Evolutionary conservation across 2,797 vertebrate genomes (phyloP), one percentile per base, ranked within the genome.

Genomic region (Apogon talboti): DNA sequence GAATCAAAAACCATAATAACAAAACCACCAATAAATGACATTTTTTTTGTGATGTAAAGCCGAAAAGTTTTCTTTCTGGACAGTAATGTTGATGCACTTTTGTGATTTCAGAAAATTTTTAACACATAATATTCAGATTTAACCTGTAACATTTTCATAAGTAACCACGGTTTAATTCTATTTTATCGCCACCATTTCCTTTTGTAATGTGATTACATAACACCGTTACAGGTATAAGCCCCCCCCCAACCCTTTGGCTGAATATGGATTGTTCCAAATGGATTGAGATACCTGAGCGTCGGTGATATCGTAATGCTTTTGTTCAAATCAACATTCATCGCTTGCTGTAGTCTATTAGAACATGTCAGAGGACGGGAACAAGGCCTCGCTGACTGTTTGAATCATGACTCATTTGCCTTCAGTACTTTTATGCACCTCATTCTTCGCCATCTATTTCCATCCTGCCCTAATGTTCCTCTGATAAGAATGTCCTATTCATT

Each of bases 331-430:
- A 79, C 80, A 77, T 79, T 81, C 76, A 76, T 76, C 77, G 64
- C 43, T 74, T 45, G 55, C 62, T 56, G 59, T 61, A 73, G 79
- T 76, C 74, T 71, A 66, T 87, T 77, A 83, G 76, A 79, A 61
- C 74, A 83, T 86, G 83, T 86, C 82, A 84, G 78, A 82, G 76
- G 83, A 87, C 3, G 38, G 71, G 78, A 87, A 81, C 85, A 76
- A 74, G 83, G 77, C 80, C 82, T 83, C 54, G 19, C 68, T 76
- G 42, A 18, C 76, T 78, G 60, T 84, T 79, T 83, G 82, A 85
- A 84, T 88, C 87, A 75, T 84, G 84, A 85, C 87, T 91, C 88
- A 87, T 90, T 89, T 87, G 84, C 85, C 83, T 76, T 85, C 76
- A 47, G 82, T 77, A 74, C 81, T 81, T 83, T 85, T 57, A 78